phyloP scores from a whole-genome alignment of 2,113 vertebrate species.

The Anthoscopus minutus region DNA sequence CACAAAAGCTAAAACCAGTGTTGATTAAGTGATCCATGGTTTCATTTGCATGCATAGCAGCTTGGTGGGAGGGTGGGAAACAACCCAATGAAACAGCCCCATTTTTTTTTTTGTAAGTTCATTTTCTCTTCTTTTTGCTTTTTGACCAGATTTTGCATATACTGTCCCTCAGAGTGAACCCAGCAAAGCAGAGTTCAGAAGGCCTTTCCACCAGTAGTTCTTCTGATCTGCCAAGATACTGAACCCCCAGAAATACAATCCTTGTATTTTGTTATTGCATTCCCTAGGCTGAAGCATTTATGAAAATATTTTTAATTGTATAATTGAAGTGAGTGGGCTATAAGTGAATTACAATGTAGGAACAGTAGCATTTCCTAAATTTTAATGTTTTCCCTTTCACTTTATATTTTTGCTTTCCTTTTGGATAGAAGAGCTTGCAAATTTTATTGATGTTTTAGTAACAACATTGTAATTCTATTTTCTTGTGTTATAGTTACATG shows the following conservation, averaged over 20 bases:
- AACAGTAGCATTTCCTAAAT: not conserved
- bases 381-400: not conserved
- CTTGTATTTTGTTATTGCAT: not conserved
- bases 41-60: not conserved
- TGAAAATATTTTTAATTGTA: not conserved
- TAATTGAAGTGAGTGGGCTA: not conserved
- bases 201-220: not conserved
- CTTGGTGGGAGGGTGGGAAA: not conserved
- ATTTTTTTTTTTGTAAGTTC: not conserved
- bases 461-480: not conserved
- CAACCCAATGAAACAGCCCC: not conserved
- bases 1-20: not conserved
- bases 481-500: not conserved
- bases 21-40: not conserved
- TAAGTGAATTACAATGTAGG: not conserved
- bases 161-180: not conserved
- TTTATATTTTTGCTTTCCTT: not conserved
- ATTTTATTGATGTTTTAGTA: not conserved
- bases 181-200: not conserved
- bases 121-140: not conserved
- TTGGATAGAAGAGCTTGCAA: not conserved
- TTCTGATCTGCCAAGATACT: not conserved
- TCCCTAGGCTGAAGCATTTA: not conserved
- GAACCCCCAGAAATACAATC: not conserved
- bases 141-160: not conserved